phyloP scores from a whole-genome alignment of 2,113 vertebrate genomes.

The Emydocephalus ijimae region DNA sequence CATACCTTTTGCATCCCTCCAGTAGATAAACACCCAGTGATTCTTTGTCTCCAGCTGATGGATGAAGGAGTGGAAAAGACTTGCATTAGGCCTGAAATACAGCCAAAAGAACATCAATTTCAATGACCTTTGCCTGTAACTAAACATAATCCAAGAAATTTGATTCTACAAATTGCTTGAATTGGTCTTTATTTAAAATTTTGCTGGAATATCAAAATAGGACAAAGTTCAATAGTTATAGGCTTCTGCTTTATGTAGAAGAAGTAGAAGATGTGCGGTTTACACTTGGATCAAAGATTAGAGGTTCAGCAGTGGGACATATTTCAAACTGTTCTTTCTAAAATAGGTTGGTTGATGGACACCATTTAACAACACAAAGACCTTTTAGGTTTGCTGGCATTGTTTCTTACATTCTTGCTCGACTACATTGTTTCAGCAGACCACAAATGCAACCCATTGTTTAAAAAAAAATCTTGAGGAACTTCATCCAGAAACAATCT shows the following conservation, averaged over 20 bases:
- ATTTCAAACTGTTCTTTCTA: not conserved
- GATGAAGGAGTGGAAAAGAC: not conserved
- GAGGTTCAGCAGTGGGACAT: not conserved
- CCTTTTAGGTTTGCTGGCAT: not conserved
- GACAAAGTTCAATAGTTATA: not conserved
- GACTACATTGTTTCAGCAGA: not conserved
- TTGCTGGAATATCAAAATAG: not conserved
- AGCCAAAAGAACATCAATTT: not conserved
- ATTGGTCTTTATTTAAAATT: not conserved
- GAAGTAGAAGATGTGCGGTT: not conserved
- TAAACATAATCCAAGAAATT: not conserved
- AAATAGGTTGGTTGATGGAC: not conserved
- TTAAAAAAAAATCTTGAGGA: too few species aligned
- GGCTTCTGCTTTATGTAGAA: not conserved
- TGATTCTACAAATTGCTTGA: not conserved
- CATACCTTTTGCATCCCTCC: not conserved
- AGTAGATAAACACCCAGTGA: not conserved
- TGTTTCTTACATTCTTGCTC: not conserved
- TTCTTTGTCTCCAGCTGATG: not conserved
- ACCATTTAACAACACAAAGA: not conserved
- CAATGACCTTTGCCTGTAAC: not conserved
- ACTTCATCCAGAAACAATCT: not conserved
- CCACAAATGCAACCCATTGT: not conserved
- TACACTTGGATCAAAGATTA: not conserved
- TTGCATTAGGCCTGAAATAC: not conserved